Evolutionary conservation across 2,888 invertebrate genomes (phyloP).

Genomic region (Plagodis dolabraria): DNA sequence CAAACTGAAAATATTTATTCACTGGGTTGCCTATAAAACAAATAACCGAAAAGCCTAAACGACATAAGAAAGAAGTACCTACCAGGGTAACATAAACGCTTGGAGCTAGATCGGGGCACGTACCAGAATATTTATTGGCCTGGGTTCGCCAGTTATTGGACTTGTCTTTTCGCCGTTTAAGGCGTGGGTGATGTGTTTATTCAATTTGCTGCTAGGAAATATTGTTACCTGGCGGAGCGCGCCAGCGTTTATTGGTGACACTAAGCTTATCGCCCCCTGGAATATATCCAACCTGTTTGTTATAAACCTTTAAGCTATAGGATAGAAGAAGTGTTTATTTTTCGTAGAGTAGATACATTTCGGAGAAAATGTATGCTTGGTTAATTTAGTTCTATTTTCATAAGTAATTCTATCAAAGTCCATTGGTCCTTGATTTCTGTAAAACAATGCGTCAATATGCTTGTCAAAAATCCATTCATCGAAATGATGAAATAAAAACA

Average conservation of each 20-base stretch:
- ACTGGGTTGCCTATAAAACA: conserved; percentile 13
- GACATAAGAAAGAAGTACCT: conserved; percentile 51
- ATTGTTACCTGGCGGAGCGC: conserved; percentile 68
- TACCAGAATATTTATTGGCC: conserved; percentile 76
- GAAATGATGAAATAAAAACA: conserved; percentile 23
- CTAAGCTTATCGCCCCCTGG: conserved; percentile 17
- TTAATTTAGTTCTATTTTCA: too few relatives aligned
- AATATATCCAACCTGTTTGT: conserved; percentile 1
- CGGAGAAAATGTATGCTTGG: too few relatives aligned
- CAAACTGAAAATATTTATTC: too few relatives aligned
- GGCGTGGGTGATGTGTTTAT: conserved; percentile 80
- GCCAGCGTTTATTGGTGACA: conserved; percentile 57
- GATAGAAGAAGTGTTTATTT: neutral
- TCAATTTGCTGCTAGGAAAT: conserved; percentile 79
- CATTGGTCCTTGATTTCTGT: too few relatives aligned
- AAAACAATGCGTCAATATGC: neutral
- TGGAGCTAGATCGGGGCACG: conserved; percentile 50
- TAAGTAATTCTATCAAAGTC: too few relatives aligned
- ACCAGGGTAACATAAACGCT: conserved; percentile 65
- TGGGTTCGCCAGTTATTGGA: conserved; percentile 71
- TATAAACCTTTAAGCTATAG: conserved; percentile 1
- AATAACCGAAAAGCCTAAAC: conserved; percentile 54
- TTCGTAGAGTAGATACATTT: neutral
- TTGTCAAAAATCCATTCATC: neutral
- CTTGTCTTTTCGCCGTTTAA: conserved; percentile 80